Evolutionary conservation across 2,888 invertebrate species (phyloP).

Genomic region (Xestia xanthographa): DNA sequence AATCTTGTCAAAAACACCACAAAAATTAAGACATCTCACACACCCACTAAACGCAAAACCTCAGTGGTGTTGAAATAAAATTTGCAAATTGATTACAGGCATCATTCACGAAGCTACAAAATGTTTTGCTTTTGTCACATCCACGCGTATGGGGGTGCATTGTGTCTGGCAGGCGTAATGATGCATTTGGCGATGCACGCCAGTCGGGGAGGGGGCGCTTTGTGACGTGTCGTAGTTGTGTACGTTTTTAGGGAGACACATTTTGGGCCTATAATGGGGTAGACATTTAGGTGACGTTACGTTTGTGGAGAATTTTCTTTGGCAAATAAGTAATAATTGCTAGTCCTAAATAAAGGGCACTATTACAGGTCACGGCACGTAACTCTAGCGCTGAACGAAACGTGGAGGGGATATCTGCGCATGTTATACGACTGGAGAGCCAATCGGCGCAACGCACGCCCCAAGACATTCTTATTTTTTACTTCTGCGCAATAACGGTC

Average conservation of each 20-base stretch:
- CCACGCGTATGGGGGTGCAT: conserved; percentile 69
- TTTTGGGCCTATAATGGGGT: conserved; percentile 61
- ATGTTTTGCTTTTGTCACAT: conserved; percentile 64
- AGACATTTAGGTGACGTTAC: conserved; percentile 60
- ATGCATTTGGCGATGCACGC: conserved; percentile 80
- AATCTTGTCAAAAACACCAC: conserved; percentile 33
- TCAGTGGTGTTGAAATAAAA: conserved; percentile 64
- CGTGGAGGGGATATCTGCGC: too few species aligned
- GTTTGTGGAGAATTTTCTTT: conserved; percentile 27
- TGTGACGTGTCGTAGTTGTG: conserved; percentile 63
- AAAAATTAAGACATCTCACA: conserved; percentile 50
- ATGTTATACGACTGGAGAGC: too few species aligned
- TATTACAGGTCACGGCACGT: too few species aligned
- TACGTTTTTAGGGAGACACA: conserved; percentile 64
- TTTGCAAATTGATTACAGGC: conserved; percentile 65
- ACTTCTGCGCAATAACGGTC: too few species aligned
- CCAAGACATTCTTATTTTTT: too few species aligned
- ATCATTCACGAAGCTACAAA: conserved; percentile 65
- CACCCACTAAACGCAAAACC: conserved; percentile 44
- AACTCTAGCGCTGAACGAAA: too few species aligned
- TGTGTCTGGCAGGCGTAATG: conserved; percentile 79
- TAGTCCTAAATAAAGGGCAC: neutral
- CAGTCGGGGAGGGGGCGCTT: conserved; percentile 61
- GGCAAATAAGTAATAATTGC: neutral
- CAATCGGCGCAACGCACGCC: too few species aligned